Evolutionary conservation across 92 coral and sea anemone genomes (phyloP).

Genomic region (Umimayanthus chanpuru): DNA sequence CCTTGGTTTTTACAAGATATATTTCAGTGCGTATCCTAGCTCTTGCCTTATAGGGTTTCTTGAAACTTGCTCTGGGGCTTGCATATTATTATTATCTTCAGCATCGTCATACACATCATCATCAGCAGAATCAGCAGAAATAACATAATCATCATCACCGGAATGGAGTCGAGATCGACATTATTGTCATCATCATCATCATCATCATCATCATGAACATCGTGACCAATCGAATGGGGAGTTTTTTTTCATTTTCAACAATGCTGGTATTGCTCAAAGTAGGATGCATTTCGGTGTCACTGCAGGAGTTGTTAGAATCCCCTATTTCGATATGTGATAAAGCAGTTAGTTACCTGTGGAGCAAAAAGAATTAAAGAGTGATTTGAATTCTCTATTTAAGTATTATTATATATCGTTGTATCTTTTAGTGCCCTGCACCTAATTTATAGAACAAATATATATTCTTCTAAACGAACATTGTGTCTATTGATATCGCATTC

Average conservation of each 20-base stretch:
- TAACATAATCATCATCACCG: background rate
- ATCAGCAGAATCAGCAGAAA: background rate
- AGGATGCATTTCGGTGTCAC: no score
- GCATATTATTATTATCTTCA: background rate
- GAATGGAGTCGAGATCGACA: background rate
- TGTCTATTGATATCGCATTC: background rate
- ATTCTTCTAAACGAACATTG: background rate
- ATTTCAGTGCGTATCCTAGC: background rate
- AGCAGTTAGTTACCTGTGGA: no score
- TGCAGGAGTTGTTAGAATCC: no score
- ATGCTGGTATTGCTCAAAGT: no score
- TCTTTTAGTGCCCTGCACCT: no score
- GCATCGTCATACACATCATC: background rate
- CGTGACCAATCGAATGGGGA: no score
- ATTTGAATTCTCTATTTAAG: background rate
- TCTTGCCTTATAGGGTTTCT: background rate
- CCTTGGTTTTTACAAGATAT: background rate
- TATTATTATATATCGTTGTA: no score
- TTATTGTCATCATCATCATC: background rate
- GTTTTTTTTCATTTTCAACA: no score
- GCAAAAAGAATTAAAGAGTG: background rate
- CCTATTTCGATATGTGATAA: no score
- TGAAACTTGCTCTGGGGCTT: background rate
- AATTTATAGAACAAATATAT: no score
- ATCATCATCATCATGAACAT: background rate